Base-by-base conservation (phyloP, 1,140 invertebrate species). In the Orchesella cincta region DNA sequence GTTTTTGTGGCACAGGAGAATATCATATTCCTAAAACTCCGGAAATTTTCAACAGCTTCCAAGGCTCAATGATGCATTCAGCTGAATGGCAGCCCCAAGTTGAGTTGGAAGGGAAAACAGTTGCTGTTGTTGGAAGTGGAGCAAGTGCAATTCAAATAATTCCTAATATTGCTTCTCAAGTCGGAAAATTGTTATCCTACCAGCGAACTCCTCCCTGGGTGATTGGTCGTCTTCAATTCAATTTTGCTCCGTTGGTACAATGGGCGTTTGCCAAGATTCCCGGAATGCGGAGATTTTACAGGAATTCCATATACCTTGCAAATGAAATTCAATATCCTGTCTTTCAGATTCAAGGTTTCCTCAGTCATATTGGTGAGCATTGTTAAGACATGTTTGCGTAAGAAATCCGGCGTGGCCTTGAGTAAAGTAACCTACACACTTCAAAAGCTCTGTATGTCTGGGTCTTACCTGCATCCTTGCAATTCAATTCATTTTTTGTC, bases 101-200 rank as follows among this genome's bases (percentile, higher is more conserved):
- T 29, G 74, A 79, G 0, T 35, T 79, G 23, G 36, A 74, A 28
- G 26, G 26, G 3, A 78, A 77, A 51, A 71, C 35, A 1, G 80
- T 81, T 3, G 80, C 72, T 16, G 71, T 81, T 2, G 46, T 81
- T n/a, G 77, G 77, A 29, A 75, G 31, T 31, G 77, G 77, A 1
- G 36, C 77, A 20, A 54, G 26, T 46, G 46, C 73, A 31, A n/a
- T 74, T 57, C 46, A 74, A 67, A 74, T 81, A 18, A 73, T 81
- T 51, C 78, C 78, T 8, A 62, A 23, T 5, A 79, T 81, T 52
- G 76, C 62, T 1, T 14, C 36, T 0, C 39, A 74, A 57, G 78
- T 79, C 5, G 76, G 76, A 29, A 71, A 79, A 54, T 54, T 81
- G 20, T 67, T 78, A 46, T 26, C 34, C 26, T 81, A 75, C 39